phyloP scores from a whole-genome alignment of 2,797 vertebrate genomes.

The Botia kubotai region DNA sequence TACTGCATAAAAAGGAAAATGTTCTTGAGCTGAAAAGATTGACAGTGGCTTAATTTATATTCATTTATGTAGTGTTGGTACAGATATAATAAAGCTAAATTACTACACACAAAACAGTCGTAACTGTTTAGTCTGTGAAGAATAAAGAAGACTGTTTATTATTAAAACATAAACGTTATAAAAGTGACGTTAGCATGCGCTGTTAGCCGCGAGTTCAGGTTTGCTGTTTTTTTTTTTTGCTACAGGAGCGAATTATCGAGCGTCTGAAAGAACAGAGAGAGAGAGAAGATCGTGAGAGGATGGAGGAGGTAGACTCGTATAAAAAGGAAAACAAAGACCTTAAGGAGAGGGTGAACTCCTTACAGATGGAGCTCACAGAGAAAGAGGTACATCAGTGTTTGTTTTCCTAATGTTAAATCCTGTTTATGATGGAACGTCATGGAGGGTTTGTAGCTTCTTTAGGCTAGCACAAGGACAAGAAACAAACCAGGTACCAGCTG shows the following conservation, averaged over 20 bases:
- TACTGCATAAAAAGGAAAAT: too few relatives aligned
- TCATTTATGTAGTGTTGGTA: too few relatives aligned
- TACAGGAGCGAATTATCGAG: slow-evolving; percentile 97
- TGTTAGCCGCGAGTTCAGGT: neutral
- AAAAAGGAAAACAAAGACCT: slow-evolving; percentile 99
- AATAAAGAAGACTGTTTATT: neutral
- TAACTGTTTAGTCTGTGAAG: neutral
- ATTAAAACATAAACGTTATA: neutral
- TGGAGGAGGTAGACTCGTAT: slow-evolving; percentile 94
- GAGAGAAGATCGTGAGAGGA: slow-evolving; percentile 93
- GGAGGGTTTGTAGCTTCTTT: neutral
- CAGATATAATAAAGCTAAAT: too few relatives aligned
- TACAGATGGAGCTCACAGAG: slow-evolving; percentile 95
- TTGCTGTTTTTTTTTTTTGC: slow-evolving; percentile 40
- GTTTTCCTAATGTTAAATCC: neutral
- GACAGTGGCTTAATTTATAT: too few relatives aligned
- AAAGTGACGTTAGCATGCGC: neutral
- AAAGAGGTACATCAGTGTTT: slow-evolving; percentile 87
- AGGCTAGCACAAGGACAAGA: too few relatives aligned
- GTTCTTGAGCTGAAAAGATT: too few relatives aligned
- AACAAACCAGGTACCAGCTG: neutral
- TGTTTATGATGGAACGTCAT: neutral
- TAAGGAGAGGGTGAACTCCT: slow-evolving; percentile 94
- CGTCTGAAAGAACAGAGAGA: slow-evolving; percentile 98
- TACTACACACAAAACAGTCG: too few relatives aligned